Conservation (phyloP, 1,140 invertebrate species). For the Drosophila parvula region DNA sequence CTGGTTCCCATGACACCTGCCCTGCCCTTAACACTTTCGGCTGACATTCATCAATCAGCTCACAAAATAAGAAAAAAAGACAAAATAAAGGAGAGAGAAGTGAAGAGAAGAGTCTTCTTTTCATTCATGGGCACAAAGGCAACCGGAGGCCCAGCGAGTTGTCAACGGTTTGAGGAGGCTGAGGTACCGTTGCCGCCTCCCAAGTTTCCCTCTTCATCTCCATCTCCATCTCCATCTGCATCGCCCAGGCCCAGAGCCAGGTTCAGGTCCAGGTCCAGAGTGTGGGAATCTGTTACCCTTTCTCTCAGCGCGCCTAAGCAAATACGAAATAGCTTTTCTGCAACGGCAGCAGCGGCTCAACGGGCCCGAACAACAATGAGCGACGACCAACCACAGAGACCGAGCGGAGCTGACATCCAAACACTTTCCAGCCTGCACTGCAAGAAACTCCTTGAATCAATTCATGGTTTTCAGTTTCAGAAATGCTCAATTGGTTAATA, state of each 20-base stretch:
- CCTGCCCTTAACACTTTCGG: conserved; percentile 46
- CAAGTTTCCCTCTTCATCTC: no score
- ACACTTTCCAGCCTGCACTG: conserved; percentile 53
- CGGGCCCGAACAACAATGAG: conserved; percentile 27
- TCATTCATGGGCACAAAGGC: conserved; percentile 39
- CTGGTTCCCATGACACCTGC: conserved; percentile 74
- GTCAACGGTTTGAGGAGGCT: conserved; percentile 26
- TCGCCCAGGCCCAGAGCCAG: neutral
- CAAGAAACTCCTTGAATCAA: neutral
- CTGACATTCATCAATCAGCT: conserved; percentile 80
- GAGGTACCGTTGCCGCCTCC: conserved; percentile 22
- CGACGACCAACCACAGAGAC: conserved; percentile 70
- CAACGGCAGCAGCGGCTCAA: conserved; percentile 22
- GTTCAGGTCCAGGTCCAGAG: conserved; percentile 28
- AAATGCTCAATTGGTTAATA: neutral
- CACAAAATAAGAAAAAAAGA: conserved; percentile 6
- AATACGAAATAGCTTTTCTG: conserved; percentile 78
- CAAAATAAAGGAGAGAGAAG: neutral
- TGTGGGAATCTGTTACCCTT: conserved; percentile 83
- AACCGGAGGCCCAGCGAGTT: conserved; percentile 21
- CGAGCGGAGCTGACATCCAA: conserved; percentile 31
- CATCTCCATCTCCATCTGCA: neutral
- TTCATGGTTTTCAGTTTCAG: no score
- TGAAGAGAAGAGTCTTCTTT: conserved; percentile 30
- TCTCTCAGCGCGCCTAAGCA: conserved; percentile 67